These are phyloP conservation scores for Zootermopsis nevadensis DNA, from an alignment of 2,888 invertebrate genomes.

Conservation along the genomic window DNA sequence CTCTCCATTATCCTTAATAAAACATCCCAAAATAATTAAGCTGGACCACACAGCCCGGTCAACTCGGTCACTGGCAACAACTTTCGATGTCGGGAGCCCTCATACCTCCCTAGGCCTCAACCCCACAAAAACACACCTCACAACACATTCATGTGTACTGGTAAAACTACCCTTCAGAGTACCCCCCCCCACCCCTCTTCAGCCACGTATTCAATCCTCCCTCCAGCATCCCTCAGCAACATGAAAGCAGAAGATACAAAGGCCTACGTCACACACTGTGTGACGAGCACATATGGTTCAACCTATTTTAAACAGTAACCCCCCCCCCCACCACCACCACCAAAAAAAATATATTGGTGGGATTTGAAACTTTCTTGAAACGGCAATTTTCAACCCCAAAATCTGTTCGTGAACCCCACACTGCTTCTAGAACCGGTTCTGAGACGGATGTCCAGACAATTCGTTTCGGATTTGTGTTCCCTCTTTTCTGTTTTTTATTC, in stretches of 20 bases:
- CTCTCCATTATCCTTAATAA: no score
- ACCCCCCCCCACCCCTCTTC: slow-evolving; percentile 14
- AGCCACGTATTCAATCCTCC: slow-evolving; percentile 25
- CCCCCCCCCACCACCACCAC: no score
- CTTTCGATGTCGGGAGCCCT: not conserved
- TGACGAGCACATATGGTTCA: slow-evolving; percentile 22
- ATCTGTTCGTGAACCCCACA: slow-evolving; percentile 26
- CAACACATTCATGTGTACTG: slow-evolving; percentile 28
- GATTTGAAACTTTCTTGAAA: slow-evolving; percentile 43
- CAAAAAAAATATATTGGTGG: no score
- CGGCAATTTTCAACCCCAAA: slow-evolving; percentile 50
- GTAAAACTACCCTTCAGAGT: slow-evolving; percentile 9
- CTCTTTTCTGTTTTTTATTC: not conserved
- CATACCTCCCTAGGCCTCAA: not conserved
- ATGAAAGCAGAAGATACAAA: not conserved
- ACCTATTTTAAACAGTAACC: slow-evolving; percentile 7
- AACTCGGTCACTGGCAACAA: not conserved
- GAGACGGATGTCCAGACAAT: slow-evolving; percentile 47
- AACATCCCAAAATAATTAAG: no score
- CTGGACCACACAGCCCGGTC: no score
- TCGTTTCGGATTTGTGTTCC: slow-evolving; percentile 45
- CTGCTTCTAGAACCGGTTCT: slow-evolving; percentile 36
- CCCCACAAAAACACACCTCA: slow-evolving; percentile 30
- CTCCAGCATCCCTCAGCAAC: slow-evolving; percentile 3
- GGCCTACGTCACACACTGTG: not conserved